phyloP scores from a whole-genome alignment of 2,113 vertebrate genomes.

The Corynorhinus townsendii region DNA sequence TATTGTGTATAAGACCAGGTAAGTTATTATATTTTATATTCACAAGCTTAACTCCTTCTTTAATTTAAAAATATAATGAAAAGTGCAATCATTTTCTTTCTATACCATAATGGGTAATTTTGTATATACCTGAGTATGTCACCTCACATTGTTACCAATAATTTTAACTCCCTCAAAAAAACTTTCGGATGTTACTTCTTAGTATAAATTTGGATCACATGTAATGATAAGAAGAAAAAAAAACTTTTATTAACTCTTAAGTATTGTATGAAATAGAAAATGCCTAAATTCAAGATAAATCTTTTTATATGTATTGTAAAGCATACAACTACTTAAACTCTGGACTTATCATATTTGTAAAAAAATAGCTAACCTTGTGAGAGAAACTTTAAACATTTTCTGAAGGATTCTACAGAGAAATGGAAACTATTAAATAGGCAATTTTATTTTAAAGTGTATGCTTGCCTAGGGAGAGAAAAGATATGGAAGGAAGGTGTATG shows the following conservation, averaged over 20 bases:
- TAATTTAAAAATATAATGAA: not conserved
- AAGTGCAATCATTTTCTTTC: not conserved
- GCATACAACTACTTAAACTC: not conserved
- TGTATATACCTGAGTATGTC: not conserved
- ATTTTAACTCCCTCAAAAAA: not conserved
- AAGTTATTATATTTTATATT: not conserved
- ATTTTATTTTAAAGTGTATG: constrained; percentile 1
- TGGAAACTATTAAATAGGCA: not conserved
- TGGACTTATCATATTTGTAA: constrained; percentile 6
- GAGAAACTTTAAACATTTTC: not conserved
- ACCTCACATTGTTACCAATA: not conserved
- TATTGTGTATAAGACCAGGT: not conserved
- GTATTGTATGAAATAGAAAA: not conserved
- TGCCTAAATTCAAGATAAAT: not conserved
- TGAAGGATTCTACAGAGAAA: not conserved
- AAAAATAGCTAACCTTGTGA: constrained; percentile 10
- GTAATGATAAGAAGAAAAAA: not conserved
- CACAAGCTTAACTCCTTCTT: not conserved
- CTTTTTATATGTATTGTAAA: constrained; percentile 10
- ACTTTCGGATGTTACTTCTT: not conserved
- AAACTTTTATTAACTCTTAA: not conserved
- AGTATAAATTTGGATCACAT: not conserved
- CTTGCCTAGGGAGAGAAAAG: constrained; percentile 5
- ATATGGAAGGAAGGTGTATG: not conserved
- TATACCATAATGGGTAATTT: not conserved